Evolutionary conservation across 30 jellyfish, hydroid and myxozoan species (phyloP), one percentile per base, ranked within the genome.

Genomic region (Pelagia noctiluca): DNA sequence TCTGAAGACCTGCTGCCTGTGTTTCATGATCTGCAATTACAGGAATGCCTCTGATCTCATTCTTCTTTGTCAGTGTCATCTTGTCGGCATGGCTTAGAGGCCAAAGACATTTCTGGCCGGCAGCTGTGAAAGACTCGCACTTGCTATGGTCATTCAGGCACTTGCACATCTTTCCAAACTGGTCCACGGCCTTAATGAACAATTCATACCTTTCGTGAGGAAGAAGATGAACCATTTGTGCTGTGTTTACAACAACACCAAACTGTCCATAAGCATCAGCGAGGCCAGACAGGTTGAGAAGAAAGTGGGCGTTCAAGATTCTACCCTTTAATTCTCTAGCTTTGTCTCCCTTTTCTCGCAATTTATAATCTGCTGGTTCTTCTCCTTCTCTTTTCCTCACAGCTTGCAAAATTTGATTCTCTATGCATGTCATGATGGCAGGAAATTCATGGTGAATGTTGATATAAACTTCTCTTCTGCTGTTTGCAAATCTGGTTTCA

Each of bases 21-120:
- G 57, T 74, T 74, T 33, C 85, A 74, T 54, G 66, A 28, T 36
- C 83, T 36, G 42, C 70, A 62, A 66, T 46, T 24, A 80, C 63
- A 80, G 90, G 83, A 42, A 80, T 80, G 65, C 90, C 90, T 62
- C 90, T 3, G 62, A 49, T 63, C 32, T 80, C 83, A 35, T 64
- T 48, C 61, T 60, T 80, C 67, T 62, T 75, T 4, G 57, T 48
- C 83, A 63, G 83, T n/a, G 76, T 62, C 63, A 38, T 80, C 33
- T 36, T 63, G 74, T 63, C 63, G 57, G 72, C 75, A 64, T 80
- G 83, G 50, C 42, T 25, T 16, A 46, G 75, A 12, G 88, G 88
- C 88, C 88, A 76, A 12, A 76, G 67, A 76, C 88, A 76, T 19
- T 35, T 76, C 65, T 19, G 52, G 16, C 74, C 85, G 46, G 68